Conservation (phyloP, 2,113 vertebrate species). For the Camelus bactrianus region DNA sequence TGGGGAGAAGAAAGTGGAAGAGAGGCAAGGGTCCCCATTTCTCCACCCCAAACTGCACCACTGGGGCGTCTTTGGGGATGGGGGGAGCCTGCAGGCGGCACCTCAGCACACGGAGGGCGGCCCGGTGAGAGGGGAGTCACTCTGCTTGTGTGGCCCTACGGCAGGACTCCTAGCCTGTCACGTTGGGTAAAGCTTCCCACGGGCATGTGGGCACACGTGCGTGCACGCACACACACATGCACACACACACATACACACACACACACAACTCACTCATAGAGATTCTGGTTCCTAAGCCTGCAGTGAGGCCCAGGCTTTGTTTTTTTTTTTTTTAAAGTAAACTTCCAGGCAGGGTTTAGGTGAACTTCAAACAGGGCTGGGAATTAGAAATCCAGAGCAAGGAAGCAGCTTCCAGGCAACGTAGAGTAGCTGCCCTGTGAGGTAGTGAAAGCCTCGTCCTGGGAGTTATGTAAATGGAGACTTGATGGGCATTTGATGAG, state of each 20-base stretch:
- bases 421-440: accelerated
- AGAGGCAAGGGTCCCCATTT: neutral
- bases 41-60: neutral
- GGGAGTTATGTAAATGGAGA: neutral
- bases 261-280: neutral
- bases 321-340: neutral
- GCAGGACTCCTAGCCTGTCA: neutral
- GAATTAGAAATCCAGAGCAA: neutral
- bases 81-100: neutral
- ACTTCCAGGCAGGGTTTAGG: neutral
- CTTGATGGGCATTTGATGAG: accelerated
- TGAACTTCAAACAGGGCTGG: neutral
- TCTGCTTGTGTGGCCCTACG: neutral
- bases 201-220: too few species aligned
- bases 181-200: neutral
- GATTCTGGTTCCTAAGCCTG: neutral
- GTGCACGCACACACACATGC: too few species aligned
- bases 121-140: accelerated
- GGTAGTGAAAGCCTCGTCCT: neutral
- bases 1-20: neutral
- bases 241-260: too few species aligned
- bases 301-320: neutral
- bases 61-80: neutral
- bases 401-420: neutral
- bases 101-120: neutral